Evolutionary conservation across 2,113 vertebrate species (phyloP), one percentile per base, ranked within the genome.

Genomic region (Dicaeum eximium): DNA sequence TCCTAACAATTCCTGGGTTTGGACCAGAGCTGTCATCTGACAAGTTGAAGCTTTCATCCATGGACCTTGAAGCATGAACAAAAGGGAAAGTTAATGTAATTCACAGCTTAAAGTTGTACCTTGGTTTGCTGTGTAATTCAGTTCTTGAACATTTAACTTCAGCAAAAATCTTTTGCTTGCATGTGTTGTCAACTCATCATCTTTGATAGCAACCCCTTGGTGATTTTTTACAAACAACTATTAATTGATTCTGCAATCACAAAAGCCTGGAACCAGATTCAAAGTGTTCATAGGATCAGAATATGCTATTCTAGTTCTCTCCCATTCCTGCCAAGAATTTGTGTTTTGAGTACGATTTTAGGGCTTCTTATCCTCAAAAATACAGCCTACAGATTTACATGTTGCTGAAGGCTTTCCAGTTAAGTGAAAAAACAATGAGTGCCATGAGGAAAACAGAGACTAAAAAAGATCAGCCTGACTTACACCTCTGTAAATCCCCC

Each of bases 11-110:
- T 54, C 99, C 99, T 28, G 99, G 98, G 95, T 97, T 99, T 33
- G 98, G 98, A 57, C 98, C 99, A 57, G 98, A 97, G 91, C 98
- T 99, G 95, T 99, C 99, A 80, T 99, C 99, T 40, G 99, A 99
- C 97, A 99, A 98, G 97, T 99, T 99, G 98, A 99, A 99, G 97
- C 99, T 99, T 98, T 99, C 99, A 97, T 99, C 99, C 89, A 99
- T 97, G 28, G 99, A 99, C 99, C 99, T 99, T 95, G 89, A 61
- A 86, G 53, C 28, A 56, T 2, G n/a, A 53, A 57, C 51, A 84
- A 96, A 92, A 94, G 37, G 83, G 88, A 94, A 93, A 53, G 64
- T 88, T 78, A 78, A 87, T 13, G 22, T 5, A 89, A 67, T 86
- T 64, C 80, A 79, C 80, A 79, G 50, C 66, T 80, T 94, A 38